Evolutionary conservation across 2,888 invertebrate species (phyloP).

Genomic region (Endomychus coccineus): DNA sequence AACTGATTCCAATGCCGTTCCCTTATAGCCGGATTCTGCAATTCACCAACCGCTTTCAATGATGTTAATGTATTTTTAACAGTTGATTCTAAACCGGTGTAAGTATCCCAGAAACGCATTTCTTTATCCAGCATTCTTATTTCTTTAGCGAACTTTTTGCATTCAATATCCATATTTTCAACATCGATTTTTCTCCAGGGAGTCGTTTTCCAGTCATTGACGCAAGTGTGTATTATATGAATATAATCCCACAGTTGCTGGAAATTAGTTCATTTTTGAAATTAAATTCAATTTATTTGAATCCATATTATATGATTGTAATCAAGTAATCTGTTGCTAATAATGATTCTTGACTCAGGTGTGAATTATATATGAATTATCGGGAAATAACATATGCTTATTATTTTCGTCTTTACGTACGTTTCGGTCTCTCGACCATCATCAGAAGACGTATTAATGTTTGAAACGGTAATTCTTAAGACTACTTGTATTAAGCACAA

Average conservation of each 20-base stretch:
- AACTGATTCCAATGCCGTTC: conserved; percentile 96
- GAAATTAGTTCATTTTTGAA: too few species aligned
- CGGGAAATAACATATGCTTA: too few species aligned
- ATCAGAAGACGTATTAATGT: too few species aligned
- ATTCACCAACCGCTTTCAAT: conserved; percentile 85
- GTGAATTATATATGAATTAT: too few species aligned
- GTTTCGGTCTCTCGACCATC: too few species aligned
- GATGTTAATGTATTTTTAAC: conserved; percentile 97
- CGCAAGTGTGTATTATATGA: conserved; percentile 79
- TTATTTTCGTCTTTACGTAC: too few species aligned
- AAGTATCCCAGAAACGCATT: conserved; percentile 92
- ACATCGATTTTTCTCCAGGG: conserved; percentile 96
- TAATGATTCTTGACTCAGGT: too few species aligned
- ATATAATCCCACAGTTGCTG: conserved; percentile 95
- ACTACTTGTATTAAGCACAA: too few species aligned
- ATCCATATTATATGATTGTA: too few species aligned
- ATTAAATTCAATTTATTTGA: not conserved
- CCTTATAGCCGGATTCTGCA: conserved; percentile 92
- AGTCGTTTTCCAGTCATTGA: conserved; percentile 95
- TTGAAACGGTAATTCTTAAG: not conserved
- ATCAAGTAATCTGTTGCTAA: not conserved
- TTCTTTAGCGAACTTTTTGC: conserved; percentile 95
- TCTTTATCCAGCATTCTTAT: conserved; percentile 88
- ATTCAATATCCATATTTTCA: conserved; percentile 97
- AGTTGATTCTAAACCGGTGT: conserved; percentile 76